These are phyloP conservation scores for Sinocyclocheilus anophthalmus DNA, from an alignment of 2,113 vertebrate genomes.

Conservation along the genomic window DNA sequence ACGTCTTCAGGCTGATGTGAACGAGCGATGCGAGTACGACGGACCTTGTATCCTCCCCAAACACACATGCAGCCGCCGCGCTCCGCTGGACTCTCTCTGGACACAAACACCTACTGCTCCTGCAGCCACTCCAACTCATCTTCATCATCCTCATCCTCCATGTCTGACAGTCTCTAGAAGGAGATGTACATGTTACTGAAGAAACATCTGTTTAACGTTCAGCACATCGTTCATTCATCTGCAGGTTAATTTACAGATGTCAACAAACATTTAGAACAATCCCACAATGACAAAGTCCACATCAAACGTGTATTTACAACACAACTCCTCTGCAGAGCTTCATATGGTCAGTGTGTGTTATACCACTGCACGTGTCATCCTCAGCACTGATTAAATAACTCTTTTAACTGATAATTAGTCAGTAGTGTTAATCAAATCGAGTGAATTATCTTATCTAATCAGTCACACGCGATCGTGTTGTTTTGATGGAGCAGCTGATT, in stretches of 20 bases:
- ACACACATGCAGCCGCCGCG: too few relatives aligned
- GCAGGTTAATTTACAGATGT: not conserved
- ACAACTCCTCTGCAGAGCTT: too few relatives aligned
- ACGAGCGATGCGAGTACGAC: too few relatives aligned
- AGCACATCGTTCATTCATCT: not conserved
- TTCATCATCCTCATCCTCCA: constrained; percentile 59
- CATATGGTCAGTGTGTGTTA: not conserved
- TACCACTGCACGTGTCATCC: too few relatives aligned
- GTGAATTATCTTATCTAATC: not conserved
- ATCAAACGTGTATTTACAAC: not conserved
- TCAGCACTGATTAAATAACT: not conserved
- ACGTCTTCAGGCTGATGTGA: too few relatives aligned
- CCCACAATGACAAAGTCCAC: not conserved
- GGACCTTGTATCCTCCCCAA: too few relatives aligned
- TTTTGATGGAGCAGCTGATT: constrained; percentile 5
- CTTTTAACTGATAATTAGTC: not conserved
- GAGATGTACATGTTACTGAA: not conserved
- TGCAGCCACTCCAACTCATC: constrained; percentile 62
- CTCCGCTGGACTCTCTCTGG: too few relatives aligned
- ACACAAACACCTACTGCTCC: constrained; percentile 64
- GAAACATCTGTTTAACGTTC: not conserved
- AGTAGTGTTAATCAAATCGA: not conserved
- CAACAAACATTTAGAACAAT: not conserved
- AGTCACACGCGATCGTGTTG: not conserved
- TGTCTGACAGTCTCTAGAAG: not conserved